phyloP scores from a whole-genome alignment of 2,113 vertebrate genomes.

The Acrocephalus kingi region DNA sequence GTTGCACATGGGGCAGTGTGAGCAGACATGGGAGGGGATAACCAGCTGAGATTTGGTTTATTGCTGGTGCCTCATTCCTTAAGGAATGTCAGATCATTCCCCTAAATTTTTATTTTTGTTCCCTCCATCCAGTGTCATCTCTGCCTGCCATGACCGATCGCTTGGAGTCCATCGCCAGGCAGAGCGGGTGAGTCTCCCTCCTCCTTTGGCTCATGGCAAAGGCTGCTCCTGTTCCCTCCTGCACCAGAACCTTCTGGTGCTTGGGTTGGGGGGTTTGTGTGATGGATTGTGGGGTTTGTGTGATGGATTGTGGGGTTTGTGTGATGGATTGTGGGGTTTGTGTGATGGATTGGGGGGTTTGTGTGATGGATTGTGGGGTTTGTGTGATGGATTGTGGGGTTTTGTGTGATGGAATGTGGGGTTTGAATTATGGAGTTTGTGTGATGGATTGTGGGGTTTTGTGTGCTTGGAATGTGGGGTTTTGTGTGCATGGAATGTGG shows the following conservation, averaged over 20 bases:
- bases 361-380: not conserved
- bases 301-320: not conserved
- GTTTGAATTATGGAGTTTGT: not conserved
- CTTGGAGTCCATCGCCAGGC: slow-evolving; percentile 94
- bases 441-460: not conserved
- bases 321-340: not conserved
- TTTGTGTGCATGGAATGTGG: not conserved
- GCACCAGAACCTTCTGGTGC: not conserved
- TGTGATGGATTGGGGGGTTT: not conserved
- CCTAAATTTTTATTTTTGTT: not conserved
- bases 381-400: not conserved
- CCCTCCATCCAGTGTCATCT: slow-evolving; percentile 84
- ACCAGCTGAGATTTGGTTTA: not conserved
- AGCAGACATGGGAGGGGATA: not conserved
- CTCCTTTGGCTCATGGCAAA: accelerated
- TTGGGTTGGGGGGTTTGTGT: not conserved
- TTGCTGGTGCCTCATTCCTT: not conserved
- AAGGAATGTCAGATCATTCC: not conserved
- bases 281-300: not conserved
- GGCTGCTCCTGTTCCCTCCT: not conserved
- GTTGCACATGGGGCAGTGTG: accelerated
- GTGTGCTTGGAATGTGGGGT: not conserved
- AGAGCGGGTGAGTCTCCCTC: slow-evolving; percentile 84
- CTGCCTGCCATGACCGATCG: slow-evolving; percentile 97
- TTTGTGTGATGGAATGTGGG: not conserved